Evolutionary conservation across 2,888 invertebrate genomes (phyloP), one percentile per base, ranked within the genome.

Genomic region (Girardia tigrina): DNA sequence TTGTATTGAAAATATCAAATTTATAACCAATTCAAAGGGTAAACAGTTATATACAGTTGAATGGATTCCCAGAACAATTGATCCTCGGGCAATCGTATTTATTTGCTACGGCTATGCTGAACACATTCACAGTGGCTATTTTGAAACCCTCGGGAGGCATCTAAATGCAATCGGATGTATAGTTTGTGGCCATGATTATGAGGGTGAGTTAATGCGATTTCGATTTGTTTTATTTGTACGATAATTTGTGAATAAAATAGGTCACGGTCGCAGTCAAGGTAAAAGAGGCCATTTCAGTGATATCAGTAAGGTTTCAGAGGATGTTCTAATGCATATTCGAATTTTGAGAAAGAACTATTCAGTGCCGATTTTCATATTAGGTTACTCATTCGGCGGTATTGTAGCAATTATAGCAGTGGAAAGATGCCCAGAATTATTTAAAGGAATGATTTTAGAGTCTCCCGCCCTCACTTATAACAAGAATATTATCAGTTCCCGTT

Each of bases 91-190:
- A 12, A 56, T 56, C n/a, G 56, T 56, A 8, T 56, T 20, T n/a
- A n/a, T 56, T 56, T 56, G 56, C 23, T 56, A 56, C 56, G 56
- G 56, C n/a, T 56, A 56, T 56, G 56, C 56, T 6, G 56, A 56
- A 56, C 56, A 56, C 23, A 56, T 56, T 6, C 56, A 56, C 56
- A 56, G 56, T 56, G 56, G 56, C n/a, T 56, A 56, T 56, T 56
- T 12, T 56, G 56, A 56, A 8, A 56, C 8, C 23, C 56, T 56
- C n/a, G 56, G 20, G 4, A 23, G 6, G 4, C 56, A n/a, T 8
- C 23, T 56, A 56, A 56, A 56, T 56, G 56, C n/a, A 56, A 56
- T 56, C n/a, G 56, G 56, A 6, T 56, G 56, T 56, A 4, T 56
- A 23, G 56, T 56, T 8, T 8, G 56, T 56, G 56, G 56, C 23